These are phyloP conservation scores for Congeria kusceri DNA, from an alignment of 2,888 invertebrate species.

Conservation along the genomic window DNA sequence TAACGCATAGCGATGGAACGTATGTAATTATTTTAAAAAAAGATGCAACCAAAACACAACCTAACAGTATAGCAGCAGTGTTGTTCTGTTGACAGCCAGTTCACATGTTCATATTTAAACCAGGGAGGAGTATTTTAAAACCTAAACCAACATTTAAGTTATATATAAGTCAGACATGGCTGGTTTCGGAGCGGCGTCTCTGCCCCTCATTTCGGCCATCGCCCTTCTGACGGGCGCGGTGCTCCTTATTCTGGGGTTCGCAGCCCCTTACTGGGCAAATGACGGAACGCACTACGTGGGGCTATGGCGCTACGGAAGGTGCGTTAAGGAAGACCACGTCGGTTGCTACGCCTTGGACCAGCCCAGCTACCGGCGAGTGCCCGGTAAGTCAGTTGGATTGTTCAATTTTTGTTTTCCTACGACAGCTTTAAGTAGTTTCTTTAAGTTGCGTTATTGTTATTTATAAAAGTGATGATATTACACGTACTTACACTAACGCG, in stretches of 20 bases:
- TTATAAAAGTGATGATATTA: too few relatives aligned
- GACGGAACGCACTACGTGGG: constrained; percentile 69
- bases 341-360: constrained; percentile 70
- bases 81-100: too few relatives aligned
- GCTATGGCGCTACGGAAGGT: constrained; percentile 74
- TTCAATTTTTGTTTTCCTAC: background rate
- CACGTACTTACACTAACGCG: too few relatives aligned
- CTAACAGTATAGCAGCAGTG: too few relatives aligned
- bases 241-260: constrained; percentile 74
- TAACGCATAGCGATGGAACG: too few relatives aligned
- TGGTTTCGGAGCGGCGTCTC: constrained; percentile 71
- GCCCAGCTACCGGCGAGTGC: constrained; percentile 40
- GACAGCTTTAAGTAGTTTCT: too few relatives aligned
- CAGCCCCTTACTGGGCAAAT: constrained; percentile 74
- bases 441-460: too few relatives aligned
- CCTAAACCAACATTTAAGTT: too few relatives aligned
- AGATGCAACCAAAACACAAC: too few relatives aligned
- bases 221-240: constrained; percentile 71
- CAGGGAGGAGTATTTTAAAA: too few relatives aligned
- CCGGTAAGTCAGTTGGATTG: constrained; percentile 31
- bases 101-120: too few relatives aligned
- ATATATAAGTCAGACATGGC: constrained; percentile 20
- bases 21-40: too few relatives aligned
- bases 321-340: constrained; percentile 42
- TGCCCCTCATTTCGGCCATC: constrained; percentile 77